Base-by-base conservation (phyloP, 2,888 invertebrate species). In the Scrobipalpa atriplicella region DNA sequence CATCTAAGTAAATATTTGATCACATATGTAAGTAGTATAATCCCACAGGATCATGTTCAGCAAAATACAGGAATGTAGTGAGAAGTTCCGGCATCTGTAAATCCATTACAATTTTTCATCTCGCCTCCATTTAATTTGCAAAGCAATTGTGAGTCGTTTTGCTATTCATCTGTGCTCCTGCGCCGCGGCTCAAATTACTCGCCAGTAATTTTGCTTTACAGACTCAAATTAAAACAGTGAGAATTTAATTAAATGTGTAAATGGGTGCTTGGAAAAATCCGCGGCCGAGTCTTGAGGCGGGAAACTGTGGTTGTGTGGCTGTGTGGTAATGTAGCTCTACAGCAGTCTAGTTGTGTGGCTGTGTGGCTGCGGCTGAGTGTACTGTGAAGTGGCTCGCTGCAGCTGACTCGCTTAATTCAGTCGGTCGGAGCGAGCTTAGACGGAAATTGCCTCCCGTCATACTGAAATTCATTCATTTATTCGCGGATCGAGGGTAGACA, bases 161-260 rank as follows among this genome's bases (percentile, higher is more conserved):
- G 52, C 64, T 72, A 79, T 79, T 79, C 75, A 74, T 76, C 65
- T 73, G 71, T 71, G 75, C 70, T 73, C 73, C 71, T 73, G 75
- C 38, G 10, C 71, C 68, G 71, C 69, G 70, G 72, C 78, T 76
- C 80, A 76, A 81, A 83, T 84, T 80, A 77, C 78, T 38, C 38
- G 77, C 76, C 75, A 79, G 83, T 85, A 85, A 86, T 87, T 87
- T 79, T 69, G 75, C 83, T 79, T 83, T 84, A 80, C 82, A 81
- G 83, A 89, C 83, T 87, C 84, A 88, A 89, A 89, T 90, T 89
- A 89, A 88, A 89, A 86, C 87, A 87, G 84, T 86, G 85, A 89
- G 88, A 81, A 87, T 89, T 89, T 85, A 90, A 90, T 90, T 88
- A 86, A 89, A 89, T 86, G 88, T 84, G 87, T 83, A 89, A 89